Evolutionary conservation across 2,113 vertebrate genomes (phyloP).

Genomic region (Ardeotis arabs): DNA sequence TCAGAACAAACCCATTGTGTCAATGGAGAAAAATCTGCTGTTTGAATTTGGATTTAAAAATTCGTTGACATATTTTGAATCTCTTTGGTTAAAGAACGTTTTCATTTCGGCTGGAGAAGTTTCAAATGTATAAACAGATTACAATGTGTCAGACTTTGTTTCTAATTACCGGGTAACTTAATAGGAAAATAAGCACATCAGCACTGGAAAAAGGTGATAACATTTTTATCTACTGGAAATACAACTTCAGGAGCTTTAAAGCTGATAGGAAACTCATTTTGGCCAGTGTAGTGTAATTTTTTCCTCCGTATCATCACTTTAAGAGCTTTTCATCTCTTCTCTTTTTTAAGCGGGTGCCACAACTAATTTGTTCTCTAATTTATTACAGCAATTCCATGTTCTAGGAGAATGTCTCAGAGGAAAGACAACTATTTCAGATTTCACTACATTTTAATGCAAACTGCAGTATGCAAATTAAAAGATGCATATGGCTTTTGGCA

Average conservation of each 20-base stretch:
- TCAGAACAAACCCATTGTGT: neutral
- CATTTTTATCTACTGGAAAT: conserved; percentile 56
- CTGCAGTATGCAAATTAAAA: neutral
- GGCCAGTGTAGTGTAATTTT: neutral
- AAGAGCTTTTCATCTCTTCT: conserved; percentile 50
- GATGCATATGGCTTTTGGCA: neutral
- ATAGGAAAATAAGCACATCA: conserved; percentile 31
- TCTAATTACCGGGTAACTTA: conserved; percentile 34
- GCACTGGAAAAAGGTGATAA: conserved; percentile 41
- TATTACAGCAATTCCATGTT: conserved; percentile 21
- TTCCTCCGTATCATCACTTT: conserved; percentile 26
- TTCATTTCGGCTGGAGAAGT: neutral
- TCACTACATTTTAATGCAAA: conserved; percentile 2
- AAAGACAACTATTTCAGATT: conserved; percentile 23
- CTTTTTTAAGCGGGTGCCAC: conserved; percentile 31
- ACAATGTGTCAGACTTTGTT: conserved; percentile 50
- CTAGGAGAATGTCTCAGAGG: conserved; percentile 3
- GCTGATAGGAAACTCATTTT: conserved; percentile 33
- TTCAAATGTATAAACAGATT: conserved; percentile 35
- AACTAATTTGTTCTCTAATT: conserved; percentile 58
- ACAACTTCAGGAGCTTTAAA: conserved; percentile 37
- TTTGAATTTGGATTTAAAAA: neutral
- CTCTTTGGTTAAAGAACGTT: neutral
- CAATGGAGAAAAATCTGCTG: neutral
- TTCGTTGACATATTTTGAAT: neutral